A percentile compares a stretch with the other conserved stretches of the same genome.
phyloP scores from a whole-genome alignment of 1,140 invertebrate genomes.

The Trichomalopsis sarcophagae region DNA sequence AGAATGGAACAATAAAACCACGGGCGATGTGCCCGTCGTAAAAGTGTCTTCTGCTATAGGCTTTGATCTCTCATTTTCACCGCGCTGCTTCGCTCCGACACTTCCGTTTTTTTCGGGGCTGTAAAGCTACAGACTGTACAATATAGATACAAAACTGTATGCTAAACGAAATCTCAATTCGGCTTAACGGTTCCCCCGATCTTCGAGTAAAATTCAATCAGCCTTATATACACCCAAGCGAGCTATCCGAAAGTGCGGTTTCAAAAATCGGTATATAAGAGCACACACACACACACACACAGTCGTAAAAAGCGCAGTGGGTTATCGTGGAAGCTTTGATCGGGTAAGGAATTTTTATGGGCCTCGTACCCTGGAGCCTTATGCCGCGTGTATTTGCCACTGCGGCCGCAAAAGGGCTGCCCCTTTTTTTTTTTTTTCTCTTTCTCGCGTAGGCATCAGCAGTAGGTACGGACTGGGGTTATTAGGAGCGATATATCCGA shows the following conservation, averaged over 20 bases:
- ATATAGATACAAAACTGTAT: constrained; percentile 18
- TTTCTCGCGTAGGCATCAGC: neutral
- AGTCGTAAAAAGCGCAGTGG: constrained; percentile 63
- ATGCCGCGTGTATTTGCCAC: neutral
- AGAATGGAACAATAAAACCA: neutral
- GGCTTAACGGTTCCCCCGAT: no score
- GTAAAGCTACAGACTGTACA: neutral
- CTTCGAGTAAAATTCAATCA: no score
- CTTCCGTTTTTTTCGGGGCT: constrained; percentile 38
- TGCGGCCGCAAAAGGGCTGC: neutral
- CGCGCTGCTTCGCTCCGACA: constrained; percentile 10
- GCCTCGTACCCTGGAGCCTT: neutral
- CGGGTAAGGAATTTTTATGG: constrained; percentile 69
- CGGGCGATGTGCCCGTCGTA: constrained; percentile 3
- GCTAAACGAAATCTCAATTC: constrained; percentile 36
- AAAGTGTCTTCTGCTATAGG: constrained; percentile 24
- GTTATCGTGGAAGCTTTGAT: constrained; percentile 63
- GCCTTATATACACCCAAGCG: no score
- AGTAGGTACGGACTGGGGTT: neutral
- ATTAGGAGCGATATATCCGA: constrained; percentile 24
- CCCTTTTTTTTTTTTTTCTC: neutral
- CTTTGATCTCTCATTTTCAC: constrained; percentile 34
- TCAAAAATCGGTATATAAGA: no score
- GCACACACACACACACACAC: no score
- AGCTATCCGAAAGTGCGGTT: no score